These are phyloP conservation scores for Tipula confusa DNA, from an alignment of 2,888 invertebrate genomes.

Conservation along the genomic window DNA sequence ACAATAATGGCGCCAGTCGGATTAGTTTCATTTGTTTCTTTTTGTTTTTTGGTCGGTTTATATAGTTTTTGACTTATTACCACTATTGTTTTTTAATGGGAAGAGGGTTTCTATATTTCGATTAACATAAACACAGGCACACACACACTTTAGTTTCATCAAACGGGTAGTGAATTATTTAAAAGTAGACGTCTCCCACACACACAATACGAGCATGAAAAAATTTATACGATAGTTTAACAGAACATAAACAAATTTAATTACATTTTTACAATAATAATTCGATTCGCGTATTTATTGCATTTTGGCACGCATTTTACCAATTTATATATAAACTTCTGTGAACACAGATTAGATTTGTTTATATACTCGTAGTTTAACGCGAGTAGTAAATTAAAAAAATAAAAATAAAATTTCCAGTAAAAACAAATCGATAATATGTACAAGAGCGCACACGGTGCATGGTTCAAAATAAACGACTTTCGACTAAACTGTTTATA, in stretches of 20 bases:
- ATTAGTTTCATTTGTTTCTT: neutral
- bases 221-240: neutral
- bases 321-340: neutral
- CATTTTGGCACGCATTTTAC: neutral
- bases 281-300: slow-evolving; percentile 3
- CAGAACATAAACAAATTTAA: neutral
- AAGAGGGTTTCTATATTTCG: neutral
- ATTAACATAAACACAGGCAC: neutral
- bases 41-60: neutral
- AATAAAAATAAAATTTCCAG: neutral
- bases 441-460: neutral
- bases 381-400: neutral
- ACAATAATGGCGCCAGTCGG: slow-evolving; percentile 29
- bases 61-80: neutral
- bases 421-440: neutral
- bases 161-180: neutral
- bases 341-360: neutral
- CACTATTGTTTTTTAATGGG: neutral
- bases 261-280: neutral
- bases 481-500: neutral
- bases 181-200: neutral
- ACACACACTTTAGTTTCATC: neutral
- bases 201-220: neutral
- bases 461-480: neutral
- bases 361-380: neutral